These are phyloP conservation scores for Pseudomyrmex flavicornis DNA, from an alignment of 1,140 invertebrate species.

Conservation along the genomic window DNA sequence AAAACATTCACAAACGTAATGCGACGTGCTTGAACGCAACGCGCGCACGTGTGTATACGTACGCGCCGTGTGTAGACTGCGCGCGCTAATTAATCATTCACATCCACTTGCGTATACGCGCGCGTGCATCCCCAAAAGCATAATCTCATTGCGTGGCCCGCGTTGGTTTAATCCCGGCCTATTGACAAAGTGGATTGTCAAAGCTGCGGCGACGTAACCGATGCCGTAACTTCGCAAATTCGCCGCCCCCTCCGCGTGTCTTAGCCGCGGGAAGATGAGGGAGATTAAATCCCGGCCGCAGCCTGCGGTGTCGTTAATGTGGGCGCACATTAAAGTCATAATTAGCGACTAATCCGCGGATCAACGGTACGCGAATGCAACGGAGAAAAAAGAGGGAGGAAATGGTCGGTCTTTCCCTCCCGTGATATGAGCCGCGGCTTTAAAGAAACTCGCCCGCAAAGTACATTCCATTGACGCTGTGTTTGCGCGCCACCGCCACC, in stretches of 20 bases:
- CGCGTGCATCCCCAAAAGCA: conserved; percentile 4
- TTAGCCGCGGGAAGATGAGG: conserved; percentile 8
- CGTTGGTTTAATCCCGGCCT: conserved; percentile 42
- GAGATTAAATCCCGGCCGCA: conserved; percentile 50
- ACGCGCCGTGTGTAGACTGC: no score
- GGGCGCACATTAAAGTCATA: conserved; percentile 60
- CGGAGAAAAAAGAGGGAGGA: not conserved
- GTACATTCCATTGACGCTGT: conserved; percentile 21
- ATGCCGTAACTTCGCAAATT: conserved; percentile 55
- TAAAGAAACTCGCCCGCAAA: conserved; percentile 8
- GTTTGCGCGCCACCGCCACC: not conserved
- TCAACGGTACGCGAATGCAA: conserved; percentile 49
- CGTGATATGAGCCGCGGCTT: conserved; percentile 22
- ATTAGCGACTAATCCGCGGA: conserved; percentile 61
- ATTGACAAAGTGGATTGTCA: conserved; percentile 59
- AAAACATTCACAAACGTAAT: not conserved
- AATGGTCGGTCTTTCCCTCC: no score
- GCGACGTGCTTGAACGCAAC: not conserved
- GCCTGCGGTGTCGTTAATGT: conserved; percentile 51
- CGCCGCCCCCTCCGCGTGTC: conserved; percentile 15
- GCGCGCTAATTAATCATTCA: conserved; percentile 47
- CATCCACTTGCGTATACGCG: not conserved
- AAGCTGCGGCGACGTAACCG: conserved; percentile 46
- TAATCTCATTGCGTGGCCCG: conserved; percentile 46
- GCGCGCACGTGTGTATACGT: no score